Evolutionary conservation across 2,888 invertebrate genomes (phyloP).

Genomic region (Drosophila nr. perissopoda): DNA sequence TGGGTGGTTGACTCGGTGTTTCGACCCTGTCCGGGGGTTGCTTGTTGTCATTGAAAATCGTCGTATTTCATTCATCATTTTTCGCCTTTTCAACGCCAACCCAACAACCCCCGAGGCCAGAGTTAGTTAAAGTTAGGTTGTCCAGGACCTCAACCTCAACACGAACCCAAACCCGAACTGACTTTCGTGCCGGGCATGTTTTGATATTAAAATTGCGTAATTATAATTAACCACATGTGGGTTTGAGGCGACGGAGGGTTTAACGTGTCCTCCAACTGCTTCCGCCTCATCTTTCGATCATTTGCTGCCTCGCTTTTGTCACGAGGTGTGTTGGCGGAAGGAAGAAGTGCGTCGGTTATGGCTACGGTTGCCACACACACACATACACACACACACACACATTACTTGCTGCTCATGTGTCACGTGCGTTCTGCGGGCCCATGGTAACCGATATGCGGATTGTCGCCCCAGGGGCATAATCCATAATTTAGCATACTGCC

Average conservation of each 20-base stretch:
- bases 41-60: slow-evolving; percentile 70
- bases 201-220: slow-evolving; percentile 82
- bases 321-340: slow-evolving; percentile 58
- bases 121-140: slow-evolving; percentile 49
- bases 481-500: slow-evolving; percentile 77
- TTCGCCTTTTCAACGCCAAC: slow-evolving; percentile 75
- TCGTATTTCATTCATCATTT: slow-evolving; percentile 82
- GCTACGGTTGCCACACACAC: slow-evolving; percentile 17
- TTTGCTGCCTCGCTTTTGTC: slow-evolving; percentile 45
- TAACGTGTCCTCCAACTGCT: slow-evolving; percentile 63
- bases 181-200: slow-evolving; percentile 57
- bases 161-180: slow-evolving; percentile 26
- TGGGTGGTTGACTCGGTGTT: slow-evolving; percentile 1
- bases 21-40: slow-evolving; percentile 56
- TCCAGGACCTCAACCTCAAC: slow-evolving; percentile 26
- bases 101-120: slow-evolving; percentile 60
- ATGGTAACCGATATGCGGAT: slow-evolving; percentile 62
- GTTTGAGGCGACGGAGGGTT: slow-evolving; percentile 40
- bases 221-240: slow-evolving; percentile 84
- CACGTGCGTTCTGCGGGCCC: slow-evolving; percentile 47
- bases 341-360: slow-evolving; percentile 39
- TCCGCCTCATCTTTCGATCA: slow-evolving; percentile 57
- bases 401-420: slow-evolving; percentile 40
- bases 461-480: slow-evolving; percentile 81
- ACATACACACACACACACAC: slow-evolving; percentile 1